Evolutionary conservation across 2,113 vertebrate species (phyloP), one percentile per base, ranked within the genome.

Genomic region (Aplodontia rufa): DNA sequence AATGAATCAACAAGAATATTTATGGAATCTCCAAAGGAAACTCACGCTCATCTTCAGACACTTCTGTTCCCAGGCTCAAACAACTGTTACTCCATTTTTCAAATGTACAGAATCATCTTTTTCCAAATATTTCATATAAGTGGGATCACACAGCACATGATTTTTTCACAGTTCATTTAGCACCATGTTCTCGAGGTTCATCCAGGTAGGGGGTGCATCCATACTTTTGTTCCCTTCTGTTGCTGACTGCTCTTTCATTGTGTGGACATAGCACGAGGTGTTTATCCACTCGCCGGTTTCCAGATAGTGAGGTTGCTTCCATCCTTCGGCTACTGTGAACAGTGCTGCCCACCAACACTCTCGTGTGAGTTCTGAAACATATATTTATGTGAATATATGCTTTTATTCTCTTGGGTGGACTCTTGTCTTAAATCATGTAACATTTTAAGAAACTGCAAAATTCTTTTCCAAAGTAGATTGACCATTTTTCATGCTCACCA

Each of bases 351-450:
- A 60, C 11, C 69, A 28, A 58, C 28, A 60, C 69, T 68, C 58
- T 64, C 37, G 37, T 30, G 19, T 8, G 68, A 49, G 3, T 55
- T 26, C 19, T 64, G 17, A 30, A 37, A 30, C 6, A 13, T 3
- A 8, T 45, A 26, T 71, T 53, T 49, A 3, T 8, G 9, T 3
- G 16, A 24, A 79, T 7, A 32, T 45, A 32, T 32, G 17, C 51
- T 89, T 69, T 87, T 26, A 75, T n/a, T 93, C 51, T 93, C 79
- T 79, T 84, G 6, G n/a, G 35, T 51, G 76, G 6, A 37, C 35
- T 51, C 17, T 83, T 74, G 11, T 40, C 42, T 40, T 42, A 88
- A 88, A 81, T 37, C 58, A 12, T 2, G 28, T 83, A 71, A 62
- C n/a, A 71, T 24, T 62, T 62, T 89, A 62, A 32, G 62, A 64